phyloP scores from a whole-genome alignment of 2,797 vertebrate genomes.

The Loris lydekkerianus region DNA sequence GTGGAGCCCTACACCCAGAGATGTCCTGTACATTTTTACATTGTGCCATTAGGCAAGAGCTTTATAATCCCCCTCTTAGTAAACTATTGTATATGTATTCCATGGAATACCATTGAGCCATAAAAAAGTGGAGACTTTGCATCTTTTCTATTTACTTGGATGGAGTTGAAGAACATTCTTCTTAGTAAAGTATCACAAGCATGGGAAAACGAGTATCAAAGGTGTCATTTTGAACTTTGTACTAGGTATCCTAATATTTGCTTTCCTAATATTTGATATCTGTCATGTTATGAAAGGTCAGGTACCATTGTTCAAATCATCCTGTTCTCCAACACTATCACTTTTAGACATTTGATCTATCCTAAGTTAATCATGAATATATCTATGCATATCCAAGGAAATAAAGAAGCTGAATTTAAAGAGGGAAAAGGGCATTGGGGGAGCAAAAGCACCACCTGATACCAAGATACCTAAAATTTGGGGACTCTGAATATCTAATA shows the following conservation, averaged over 20 bases:
- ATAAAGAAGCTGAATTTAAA: slow-evolving; percentile 27
- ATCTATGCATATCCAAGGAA: neutral
- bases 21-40: too few relatives aligned
- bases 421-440: neutral
- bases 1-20: too few relatives aligned
- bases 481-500: neutral
- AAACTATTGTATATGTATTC: too few relatives aligned
- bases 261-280: neutral
- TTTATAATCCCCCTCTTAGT: too few relatives aligned
- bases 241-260: neutral
- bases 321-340: neutral
- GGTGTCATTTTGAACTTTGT: slow-evolving; percentile 17
- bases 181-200: too few relatives aligned
- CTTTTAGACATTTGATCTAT: neutral
- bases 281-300: neutral
- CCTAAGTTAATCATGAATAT: neutral
- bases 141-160: too few relatives aligned
- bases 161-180: too few relatives aligned
- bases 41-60: too few relatives aligned
- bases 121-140: too few relatives aligned
- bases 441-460: neutral
- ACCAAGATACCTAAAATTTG: neutral
- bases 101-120: too few relatives aligned
- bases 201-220: too few relatives aligned
- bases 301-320: neutral